phyloP scores from a whole-genome alignment of 2,888 invertebrate species.

The Standfussiana lucernea region DNA sequence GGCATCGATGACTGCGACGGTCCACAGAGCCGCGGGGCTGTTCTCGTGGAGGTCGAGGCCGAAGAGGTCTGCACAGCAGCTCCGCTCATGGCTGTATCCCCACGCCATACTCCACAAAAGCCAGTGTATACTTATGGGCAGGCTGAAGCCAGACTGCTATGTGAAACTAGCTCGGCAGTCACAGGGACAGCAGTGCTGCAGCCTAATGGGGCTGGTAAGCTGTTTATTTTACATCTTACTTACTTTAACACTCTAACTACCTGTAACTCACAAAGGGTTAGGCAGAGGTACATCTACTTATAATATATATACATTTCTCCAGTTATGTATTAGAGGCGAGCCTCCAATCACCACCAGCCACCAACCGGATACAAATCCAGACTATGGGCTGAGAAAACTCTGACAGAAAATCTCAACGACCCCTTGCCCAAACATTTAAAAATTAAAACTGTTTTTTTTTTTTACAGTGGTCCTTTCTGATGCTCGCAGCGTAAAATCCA shows the following conservation, averaged over 20 bases:
- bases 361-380: not conserved
- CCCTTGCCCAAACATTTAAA: not conserved
- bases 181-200: conserved; percentile 87
- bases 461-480: conserved; percentile 79
- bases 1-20: conserved; percentile 82
- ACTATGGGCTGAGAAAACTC: not conserved
- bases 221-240: not conserved
- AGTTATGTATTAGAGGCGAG: not conserved
- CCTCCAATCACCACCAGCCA: not conserved
- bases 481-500: conserved; percentile 74
- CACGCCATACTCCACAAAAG: conserved; percentile 92
- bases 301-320: not conserved
- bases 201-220: conserved; percentile 82
- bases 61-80: conserved; percentile 95
- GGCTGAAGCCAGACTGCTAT: conserved; percentile 89
- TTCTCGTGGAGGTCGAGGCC: conserved; percentile 95
- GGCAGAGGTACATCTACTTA: not conserved
- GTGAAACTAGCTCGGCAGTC: conserved; percentile 86
- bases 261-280: not conserved
- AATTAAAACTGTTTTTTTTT: conserved; percentile 30
- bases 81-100: conserved; percentile 92
- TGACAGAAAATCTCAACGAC: too few relatives aligned
- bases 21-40: conserved; percentile 92
- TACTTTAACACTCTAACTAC: not conserved
- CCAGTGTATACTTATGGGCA: conserved; percentile 93